These are phyloP conservation scores for Apamea epomidion DNA, from an alignment of 2,888 invertebrate species.

Conservation along the genomic window DNA sequence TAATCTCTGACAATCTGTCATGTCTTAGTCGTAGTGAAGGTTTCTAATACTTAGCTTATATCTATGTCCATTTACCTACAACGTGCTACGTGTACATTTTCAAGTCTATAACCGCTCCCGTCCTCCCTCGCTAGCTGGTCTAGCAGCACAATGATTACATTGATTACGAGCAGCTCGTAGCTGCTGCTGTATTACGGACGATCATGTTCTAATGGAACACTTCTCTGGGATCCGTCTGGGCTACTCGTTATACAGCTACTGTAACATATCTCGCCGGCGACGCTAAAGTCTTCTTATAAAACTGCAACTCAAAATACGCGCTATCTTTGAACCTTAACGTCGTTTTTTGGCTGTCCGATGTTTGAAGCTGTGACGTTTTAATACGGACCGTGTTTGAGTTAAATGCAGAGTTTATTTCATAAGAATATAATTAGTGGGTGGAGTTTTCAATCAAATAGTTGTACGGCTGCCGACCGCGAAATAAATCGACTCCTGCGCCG, in stretches of 20 bases:
- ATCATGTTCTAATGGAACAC: constrained; percentile 61
- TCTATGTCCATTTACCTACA: neutral
- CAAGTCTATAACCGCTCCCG: neutral
- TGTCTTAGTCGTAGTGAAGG: neutral
- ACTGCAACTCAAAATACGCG: constrained; percentile 17
- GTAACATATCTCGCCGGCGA: constrained; percentile 67
- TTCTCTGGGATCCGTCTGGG: constrained; percentile 59
- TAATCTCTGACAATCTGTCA: neutral
- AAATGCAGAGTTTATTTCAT: constrained; percentile 88
- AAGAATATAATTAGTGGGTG: constrained; percentile 91
- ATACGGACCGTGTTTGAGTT: constrained; percentile 69
- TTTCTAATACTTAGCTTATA: neutral
- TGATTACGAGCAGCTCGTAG: constrained; percentile 20
- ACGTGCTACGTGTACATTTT: neutral
- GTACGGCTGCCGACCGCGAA: constrained; percentile 74
- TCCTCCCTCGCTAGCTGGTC: neutral
- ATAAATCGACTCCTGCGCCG: constrained; percentile 75
- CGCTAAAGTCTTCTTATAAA: constrained; percentile 36
- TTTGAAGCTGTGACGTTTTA: constrained; percentile 54
- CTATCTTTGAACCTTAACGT: constrained; percentile 21
- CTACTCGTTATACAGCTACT: constrained; percentile 73
- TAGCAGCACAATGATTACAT: constrained; percentile 10
- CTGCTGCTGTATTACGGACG: constrained; percentile 41
- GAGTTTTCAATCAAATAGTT: constrained; percentile 87
- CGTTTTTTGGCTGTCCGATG: neutral